Percentiles rank a stretch among this genome's conserved stretches.
Evolutionary conservation across 2,113 vertebrate genomes (phyloP).

Genomic region (Campylomormyrus tamandua): DNA sequence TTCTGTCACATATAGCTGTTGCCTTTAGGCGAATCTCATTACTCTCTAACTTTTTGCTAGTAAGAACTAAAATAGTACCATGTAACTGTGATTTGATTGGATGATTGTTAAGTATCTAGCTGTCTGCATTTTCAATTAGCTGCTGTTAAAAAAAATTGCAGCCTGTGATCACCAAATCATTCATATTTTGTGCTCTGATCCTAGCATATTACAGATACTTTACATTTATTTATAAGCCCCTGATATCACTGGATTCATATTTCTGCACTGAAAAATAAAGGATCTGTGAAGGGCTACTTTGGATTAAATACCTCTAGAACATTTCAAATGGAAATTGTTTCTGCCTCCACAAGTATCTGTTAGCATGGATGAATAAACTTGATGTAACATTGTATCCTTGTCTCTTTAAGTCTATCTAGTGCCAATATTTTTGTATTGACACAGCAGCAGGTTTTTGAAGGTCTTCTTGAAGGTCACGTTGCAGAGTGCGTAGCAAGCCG

Average conservation of each 20-base stretch:
- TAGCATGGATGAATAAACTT: neutral
- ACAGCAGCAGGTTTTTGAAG: constrained; percentile 92
- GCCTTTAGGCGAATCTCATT: neutral
- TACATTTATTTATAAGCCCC: neutral
- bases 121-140: neutral
- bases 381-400: neutral
- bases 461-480: constrained; percentile 99
- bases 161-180: neutral
- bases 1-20: neutral
- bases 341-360: neutral
- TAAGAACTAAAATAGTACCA: neutral
- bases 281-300: neutral
- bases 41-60: neutral
- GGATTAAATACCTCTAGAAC: neutral
- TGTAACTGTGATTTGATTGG: constrained; percentile 13
- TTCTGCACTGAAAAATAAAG: neutral
- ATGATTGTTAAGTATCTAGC: neutral
- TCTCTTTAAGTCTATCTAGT: constrained; percentile 72
- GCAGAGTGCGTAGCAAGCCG: constrained; percentile 95
- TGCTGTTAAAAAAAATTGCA: neutral
- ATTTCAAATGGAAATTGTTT: neutral
- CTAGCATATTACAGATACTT: neutral
- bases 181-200: neutral
- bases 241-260: neutral
- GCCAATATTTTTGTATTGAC: constrained; percentile 94